Evolutionary conservation across 2,797 vertebrate genomes (phyloP).

Genomic region (Trichosurus vulpecula): DNA sequence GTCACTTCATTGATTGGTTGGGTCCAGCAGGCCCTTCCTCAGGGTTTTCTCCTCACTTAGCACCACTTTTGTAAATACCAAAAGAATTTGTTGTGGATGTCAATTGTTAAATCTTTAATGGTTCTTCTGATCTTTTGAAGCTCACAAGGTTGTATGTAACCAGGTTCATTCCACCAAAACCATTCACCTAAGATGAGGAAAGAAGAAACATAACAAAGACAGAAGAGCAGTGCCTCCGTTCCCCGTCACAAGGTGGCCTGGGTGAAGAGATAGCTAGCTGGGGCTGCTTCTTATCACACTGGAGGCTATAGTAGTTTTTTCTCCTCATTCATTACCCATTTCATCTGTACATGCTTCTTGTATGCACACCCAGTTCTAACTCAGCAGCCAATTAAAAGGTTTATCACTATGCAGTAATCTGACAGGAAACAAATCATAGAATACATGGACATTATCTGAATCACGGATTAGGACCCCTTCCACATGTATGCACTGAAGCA

Average conservation of each 20-base stretch:
- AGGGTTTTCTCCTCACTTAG: not conserved
- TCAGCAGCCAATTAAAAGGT: not conserved
- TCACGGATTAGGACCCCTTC: not conserved
- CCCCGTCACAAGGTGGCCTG: not conserved
- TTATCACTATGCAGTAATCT: not conserved
- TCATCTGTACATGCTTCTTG: not conserved
- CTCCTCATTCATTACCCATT: not conserved
- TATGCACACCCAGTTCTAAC: not conserved
- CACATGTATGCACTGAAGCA: not conserved
- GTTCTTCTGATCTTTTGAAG: not conserved
- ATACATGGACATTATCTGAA: not conserved
- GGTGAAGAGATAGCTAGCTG: not conserved
- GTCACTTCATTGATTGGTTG: not conserved
- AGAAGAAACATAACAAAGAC: not conserved
- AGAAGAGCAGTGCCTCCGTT: not conserved
- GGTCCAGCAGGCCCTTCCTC: not conserved
- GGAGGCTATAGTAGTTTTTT: not conserved
- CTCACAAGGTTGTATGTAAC: not conserved
- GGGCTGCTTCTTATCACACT: not conserved
- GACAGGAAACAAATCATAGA: not conserved
- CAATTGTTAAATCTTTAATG: not conserved
- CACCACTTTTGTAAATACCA: not conserved
- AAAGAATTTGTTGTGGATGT: not conserved
- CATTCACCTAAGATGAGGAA: not conserved
- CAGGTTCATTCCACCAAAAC: not conserved